Percentiles rank a stretch among this genome's conserved stretches.
Conservation (phyloP, 2,888 invertebrate genomes). For the Acrobasis consociella region DNA sequence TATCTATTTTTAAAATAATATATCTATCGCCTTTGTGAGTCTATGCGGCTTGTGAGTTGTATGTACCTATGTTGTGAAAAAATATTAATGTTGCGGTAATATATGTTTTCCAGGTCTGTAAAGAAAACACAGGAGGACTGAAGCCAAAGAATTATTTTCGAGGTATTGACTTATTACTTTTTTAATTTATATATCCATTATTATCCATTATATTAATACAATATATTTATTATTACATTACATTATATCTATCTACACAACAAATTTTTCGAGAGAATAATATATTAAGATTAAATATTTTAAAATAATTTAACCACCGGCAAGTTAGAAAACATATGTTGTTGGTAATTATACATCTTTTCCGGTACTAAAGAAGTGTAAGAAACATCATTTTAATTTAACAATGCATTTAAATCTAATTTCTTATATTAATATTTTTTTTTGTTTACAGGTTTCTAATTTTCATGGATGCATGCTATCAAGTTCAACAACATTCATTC, state of each 20-base stretch:
- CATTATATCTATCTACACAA: no score
- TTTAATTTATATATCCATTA: neutral
- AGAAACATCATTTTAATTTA: no score
- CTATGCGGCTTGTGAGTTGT: neutral
- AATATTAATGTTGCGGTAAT: constrained; percentile 24
- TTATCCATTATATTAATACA: no score
- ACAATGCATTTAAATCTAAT: no score
- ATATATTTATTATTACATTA: no score
- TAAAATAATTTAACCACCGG: no score
- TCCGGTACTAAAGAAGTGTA: no score
- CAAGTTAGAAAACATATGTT: no score
- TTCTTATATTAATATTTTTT: neutral
- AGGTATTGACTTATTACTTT: neutral
- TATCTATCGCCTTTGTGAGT: constrained; percentile 14
- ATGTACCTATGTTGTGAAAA: neutral
- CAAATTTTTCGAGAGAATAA: no score
- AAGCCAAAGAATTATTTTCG: constrained; percentile 48
- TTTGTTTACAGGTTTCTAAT: constrained; percentile 33
- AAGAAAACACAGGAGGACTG: constrained; percentile 53
- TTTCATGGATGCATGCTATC: constrained; percentile 30
- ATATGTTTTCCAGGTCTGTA: constrained; percentile 74
- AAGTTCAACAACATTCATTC: constrained; percentile 31
- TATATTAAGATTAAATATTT: no score
- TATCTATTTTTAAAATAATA: no score
- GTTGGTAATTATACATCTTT: no score